Base-by-base conservation (phyloP, 2,113 vertebrate genomes). In the Nibea coibor region DNA sequence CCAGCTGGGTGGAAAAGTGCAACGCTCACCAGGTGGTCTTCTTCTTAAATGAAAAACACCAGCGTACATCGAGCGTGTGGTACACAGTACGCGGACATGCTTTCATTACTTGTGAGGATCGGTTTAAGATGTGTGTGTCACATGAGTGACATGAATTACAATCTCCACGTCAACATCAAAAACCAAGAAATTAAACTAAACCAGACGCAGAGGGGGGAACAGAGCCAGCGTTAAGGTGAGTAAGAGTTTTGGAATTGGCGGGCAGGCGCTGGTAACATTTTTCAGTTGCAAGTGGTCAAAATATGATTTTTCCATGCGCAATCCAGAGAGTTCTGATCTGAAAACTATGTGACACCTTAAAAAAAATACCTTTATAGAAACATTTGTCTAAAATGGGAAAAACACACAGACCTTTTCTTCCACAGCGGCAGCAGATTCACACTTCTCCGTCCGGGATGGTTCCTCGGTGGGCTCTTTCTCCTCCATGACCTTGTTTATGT, bases 321-420 rank as follows among this genome's bases (percentile, higher is more conserved):
- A 51, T 80, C 57, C 68, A 77, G 31, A 65, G 16, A 63, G 35
- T 61, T 39, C 72, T 80, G 70, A 67, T 61, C 24, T 22, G 11
- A 39, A 39, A 39, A 39, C 7, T 39, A 9, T 39, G 35, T 39
- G 35, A 39, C 8, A 31, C 31, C 31, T 31, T 31, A 4, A 31
- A 31, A 31, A 31, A 31, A 31, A 56, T 9, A 59, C 17, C 4
- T 15, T 64, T 14, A 5, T 24, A 35, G 43, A n/a, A 45, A 45
- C 6, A 75, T 26, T 67, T 63, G 48, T 16, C 11, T 20, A n/a
- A 48, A 78, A 24, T 39, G 20, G 26, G 45, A 17, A 56, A 54
- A 12, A 15, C 53, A 65, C 31, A 63, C 83, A 42, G 24, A 93
- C 91, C 84, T 83, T 64, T 54, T 88, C 86, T 54, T 87, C 80